Evolutionary conservation across 2,797 vertebrate species (phyloP).

Genomic region (Rhyacichthys aspro): DNA sequence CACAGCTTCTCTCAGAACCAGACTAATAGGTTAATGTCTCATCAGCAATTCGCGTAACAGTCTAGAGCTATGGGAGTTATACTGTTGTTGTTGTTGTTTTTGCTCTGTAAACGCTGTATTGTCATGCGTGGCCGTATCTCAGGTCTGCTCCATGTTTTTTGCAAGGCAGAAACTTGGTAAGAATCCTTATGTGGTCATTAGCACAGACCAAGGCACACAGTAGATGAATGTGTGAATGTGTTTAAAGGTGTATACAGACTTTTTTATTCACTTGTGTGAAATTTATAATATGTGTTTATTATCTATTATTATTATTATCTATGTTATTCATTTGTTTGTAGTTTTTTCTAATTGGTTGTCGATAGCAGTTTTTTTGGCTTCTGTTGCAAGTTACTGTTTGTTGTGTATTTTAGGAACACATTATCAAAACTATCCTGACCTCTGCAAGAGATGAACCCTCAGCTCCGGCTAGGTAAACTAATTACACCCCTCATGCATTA

Average conservation of each 20-base stretch:
- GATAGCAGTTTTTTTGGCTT: background rate
- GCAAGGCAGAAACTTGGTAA: conserved; percentile 61
- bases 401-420: conserved; percentile 87
- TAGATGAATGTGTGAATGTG: conserved; percentile 23
- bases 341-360: conserved; percentile 4
- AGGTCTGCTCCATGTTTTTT: conserved; percentile 49
- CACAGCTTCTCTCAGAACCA: conserved; percentile 29
- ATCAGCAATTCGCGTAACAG: conserved; percentile 70
- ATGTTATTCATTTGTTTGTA: background rate
- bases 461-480: conserved; percentile 91
- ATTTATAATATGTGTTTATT: background rate
- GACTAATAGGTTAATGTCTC: conserved; percentile 73
- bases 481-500: no score
- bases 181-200: conserved; percentile 78
- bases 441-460: conserved; percentile 96
- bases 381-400: conserved; percentile 9
- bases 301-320: no score
- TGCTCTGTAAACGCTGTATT: conserved; percentile 72
- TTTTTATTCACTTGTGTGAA: conserved; percentile 13
- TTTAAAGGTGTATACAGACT: conserved; percentile 25
- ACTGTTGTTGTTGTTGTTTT: conserved; percentile 71
- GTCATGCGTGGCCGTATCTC: conserved; percentile 72
- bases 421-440: conserved; percentile 94
- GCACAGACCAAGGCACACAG: conserved; percentile 35
- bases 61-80: conserved; percentile 53